These are phyloP conservation scores for Eurystomus gularis DNA, from an alignment of 2,113 vertebrate species.

Conservation along the genomic window DNA sequence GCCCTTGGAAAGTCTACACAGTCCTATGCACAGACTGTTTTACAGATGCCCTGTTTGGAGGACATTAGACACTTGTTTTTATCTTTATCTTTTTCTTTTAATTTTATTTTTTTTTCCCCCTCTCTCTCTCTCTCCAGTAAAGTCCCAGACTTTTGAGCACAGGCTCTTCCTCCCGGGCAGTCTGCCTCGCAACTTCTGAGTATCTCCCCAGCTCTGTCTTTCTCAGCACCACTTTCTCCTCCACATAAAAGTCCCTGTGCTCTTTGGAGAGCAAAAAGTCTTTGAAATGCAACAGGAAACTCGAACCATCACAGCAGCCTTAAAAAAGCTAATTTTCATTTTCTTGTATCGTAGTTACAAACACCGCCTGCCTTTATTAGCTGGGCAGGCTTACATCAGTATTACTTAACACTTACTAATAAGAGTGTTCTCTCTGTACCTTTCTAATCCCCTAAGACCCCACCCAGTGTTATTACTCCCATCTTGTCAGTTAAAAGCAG, in stretches of 20 bases:
- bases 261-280: neutral
- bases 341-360: neutral
- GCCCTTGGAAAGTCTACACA: constrained; percentile 62
- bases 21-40: constrained; percentile 49
- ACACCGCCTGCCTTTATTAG: neutral
- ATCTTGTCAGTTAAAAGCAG: neutral
- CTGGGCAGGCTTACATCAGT: neutral
- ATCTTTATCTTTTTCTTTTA: constrained; percentile 7
- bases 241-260: neutral
- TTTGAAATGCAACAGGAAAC: constrained; percentile 15
- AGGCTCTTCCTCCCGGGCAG: constrained; percentile 17
- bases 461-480: neutral
- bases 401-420: neutral
- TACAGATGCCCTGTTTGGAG: constrained; percentile 63
- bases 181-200: neutral
- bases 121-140: neutral
- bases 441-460: neutral
- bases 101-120: neutral
- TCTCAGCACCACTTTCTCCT: neutral
- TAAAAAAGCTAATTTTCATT: neutral
- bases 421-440: neutral
- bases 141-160: neutral
- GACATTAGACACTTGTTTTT: constrained; percentile 49
- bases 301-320: neutral
- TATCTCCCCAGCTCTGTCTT: neutral